A percentile compares a stretch with the other conserved stretches of the same genome.
Conservation (phyloP, 2,888 invertebrate species). For the Drepanosiphum platanoidis region DNA sequence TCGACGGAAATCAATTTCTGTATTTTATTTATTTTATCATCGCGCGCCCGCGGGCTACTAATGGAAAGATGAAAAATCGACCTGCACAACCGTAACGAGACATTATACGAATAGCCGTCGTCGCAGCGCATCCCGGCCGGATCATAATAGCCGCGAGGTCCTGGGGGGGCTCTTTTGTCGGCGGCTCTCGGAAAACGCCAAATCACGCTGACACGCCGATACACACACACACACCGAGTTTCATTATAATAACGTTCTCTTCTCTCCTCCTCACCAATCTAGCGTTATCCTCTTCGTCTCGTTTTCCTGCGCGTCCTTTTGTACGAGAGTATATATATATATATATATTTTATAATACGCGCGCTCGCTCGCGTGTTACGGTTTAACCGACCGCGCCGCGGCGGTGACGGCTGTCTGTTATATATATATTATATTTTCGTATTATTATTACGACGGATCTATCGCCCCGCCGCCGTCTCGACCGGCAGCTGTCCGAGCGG, state of each 20-base stretch:
- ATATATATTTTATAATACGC: not conserved
- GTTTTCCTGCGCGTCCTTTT: not conserved
- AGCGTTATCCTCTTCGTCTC: too few species aligned
- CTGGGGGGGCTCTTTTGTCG: constrained; percentile 52
- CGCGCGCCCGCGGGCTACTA: constrained; percentile 24
- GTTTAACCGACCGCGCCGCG: constrained; percentile 13
- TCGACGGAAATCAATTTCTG: constrained; percentile 26
- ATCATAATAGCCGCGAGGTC: constrained; percentile 5
- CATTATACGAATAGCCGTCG: not conserved
- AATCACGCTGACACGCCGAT: constrained; percentile 54
- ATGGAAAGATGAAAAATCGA: constrained; percentile 53
- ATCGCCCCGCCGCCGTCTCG: not conserved
- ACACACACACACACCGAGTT: not conserved
- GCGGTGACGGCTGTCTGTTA: not conserved
- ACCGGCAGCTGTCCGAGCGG: constrained; percentile 37
- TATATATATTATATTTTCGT: not conserved
- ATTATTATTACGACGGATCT: constrained; percentile 22
- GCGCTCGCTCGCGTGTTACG: not conserved
- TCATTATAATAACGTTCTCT: not conserved
- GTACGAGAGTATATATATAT: not conserved
- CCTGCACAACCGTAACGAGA: constrained; percentile 1
- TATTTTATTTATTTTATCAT: constrained; percentile 23
- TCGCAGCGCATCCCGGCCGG: not conserved
- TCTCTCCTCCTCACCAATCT: too few species aligned
- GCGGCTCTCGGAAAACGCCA: constrained; percentile 40